Evolutionary conservation across 2,797 vertebrate genomes (phyloP).

Genomic region (Phrynocephalus guinanensis): DNA sequence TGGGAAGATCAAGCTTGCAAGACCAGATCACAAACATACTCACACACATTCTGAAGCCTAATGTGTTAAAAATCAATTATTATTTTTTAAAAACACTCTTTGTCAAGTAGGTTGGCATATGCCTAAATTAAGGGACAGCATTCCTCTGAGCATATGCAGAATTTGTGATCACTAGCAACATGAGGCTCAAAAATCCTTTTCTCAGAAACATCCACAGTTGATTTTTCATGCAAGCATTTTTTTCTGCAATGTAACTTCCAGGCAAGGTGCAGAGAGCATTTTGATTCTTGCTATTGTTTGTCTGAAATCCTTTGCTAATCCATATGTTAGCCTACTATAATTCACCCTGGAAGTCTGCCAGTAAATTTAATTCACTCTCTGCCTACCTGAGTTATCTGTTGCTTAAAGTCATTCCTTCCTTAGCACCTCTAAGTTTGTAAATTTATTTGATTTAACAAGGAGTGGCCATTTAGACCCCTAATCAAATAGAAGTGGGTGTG

Average conservation of each 20-base stretch:
- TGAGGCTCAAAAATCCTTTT: not conserved
- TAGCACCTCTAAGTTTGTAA: not conserved
- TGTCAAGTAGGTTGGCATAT: no score
- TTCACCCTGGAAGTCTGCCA: not conserved
- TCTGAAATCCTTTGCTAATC: not conserved
- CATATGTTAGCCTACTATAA: not conserved
- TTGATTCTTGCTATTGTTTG: not conserved
- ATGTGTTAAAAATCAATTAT: no score
- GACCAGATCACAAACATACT: no score
- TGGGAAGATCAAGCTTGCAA: no score
- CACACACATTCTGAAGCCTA: no score
- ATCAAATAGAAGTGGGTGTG: not conserved
- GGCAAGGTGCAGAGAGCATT: not conserved
- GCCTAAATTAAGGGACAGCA: no score
- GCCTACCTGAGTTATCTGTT: not conserved
- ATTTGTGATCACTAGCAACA: not conserved
- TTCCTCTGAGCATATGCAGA: not conserved
- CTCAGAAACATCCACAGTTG: not conserved
- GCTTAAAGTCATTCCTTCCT: no score
- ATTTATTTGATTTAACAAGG: not conserved
- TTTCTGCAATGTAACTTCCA: no score
- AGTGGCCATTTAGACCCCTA: not conserved
- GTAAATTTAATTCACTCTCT: no score
- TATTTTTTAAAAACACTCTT: no score
- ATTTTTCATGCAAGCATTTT: not conserved